Conservation (phyloP, 2,888 invertebrate species). For the Julus scanicus region DNA sequence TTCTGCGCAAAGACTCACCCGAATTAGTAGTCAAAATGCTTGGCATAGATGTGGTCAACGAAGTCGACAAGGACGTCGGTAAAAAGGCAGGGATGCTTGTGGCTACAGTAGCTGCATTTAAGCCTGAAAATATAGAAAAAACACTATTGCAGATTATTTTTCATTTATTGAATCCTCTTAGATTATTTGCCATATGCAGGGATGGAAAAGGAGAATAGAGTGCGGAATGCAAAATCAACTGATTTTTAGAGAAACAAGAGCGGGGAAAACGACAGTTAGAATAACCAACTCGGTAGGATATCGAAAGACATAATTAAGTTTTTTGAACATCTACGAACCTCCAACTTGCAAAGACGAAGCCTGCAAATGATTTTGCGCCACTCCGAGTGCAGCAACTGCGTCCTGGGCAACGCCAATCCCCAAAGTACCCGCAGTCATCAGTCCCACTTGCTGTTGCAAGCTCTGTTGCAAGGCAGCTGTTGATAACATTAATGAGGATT, state of each 20-base stretch:
- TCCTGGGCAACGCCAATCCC: constrained; percentile 49
- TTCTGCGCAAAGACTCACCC: neutral
- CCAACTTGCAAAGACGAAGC: constrained; percentile 50
- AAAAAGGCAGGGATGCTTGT: constrained; percentile 55
- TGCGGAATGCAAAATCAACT: no score
- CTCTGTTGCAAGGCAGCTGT: constrained; percentile 54
- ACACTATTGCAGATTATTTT: no score
- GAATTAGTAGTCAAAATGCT: constrained; percentile 44
- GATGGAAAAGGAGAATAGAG: no score
- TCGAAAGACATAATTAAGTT: no score
- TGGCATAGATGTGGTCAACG: constrained; percentile 56
- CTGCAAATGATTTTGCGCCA: constrained; percentile 46
- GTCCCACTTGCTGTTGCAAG: constrained; percentile 14
- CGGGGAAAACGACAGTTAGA: no score
- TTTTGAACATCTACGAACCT: neutral
- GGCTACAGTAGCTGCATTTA: constrained; percentile 51
- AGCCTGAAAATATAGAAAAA: neutral
- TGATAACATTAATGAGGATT: neutral
- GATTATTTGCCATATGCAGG: no score
- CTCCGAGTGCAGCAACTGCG: constrained; percentile 44
- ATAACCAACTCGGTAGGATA: no score
- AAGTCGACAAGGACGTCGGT: constrained; percentile 53
- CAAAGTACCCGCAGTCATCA: constrained; percentile 30
- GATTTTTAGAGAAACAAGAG: no score
- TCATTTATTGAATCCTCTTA: no score